Evolutionary conservation across 2,797 vertebrate species (phyloP).

Genomic region (Sebastes diploproa): DNA sequence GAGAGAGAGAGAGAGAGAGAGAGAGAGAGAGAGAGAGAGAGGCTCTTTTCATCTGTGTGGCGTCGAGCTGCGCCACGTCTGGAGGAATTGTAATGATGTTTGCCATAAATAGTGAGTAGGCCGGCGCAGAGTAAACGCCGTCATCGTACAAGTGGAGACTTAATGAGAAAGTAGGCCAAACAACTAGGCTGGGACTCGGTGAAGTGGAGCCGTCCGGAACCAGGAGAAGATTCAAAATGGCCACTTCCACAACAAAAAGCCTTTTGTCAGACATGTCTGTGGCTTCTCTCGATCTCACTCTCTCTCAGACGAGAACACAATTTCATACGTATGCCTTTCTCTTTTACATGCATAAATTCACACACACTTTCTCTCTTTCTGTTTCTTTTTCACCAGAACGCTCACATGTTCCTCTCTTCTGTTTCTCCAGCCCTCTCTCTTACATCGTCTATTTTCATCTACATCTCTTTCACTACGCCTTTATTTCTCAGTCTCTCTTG

Average conservation of each 20-base stretch:
- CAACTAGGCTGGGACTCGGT: conserved; percentile 35
- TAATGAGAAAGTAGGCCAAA: conserved; percentile 53
- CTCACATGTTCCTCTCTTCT: neutral
- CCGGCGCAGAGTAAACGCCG: conserved; percentile 19
- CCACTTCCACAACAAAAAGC: conserved; percentile 75
- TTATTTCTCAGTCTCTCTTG: conserved; percentile 9
- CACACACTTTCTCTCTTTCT: neutral
- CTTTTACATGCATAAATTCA: neutral
- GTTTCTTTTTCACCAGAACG: neutral
- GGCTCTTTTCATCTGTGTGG: neutral
- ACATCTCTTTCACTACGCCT: conserved; percentile 13
- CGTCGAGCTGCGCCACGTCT: neutral
- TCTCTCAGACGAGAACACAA: neutral
- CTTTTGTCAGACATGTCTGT: conserved; percentile 67
- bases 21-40: neutral
- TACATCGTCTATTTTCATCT: conserved; percentile 22
- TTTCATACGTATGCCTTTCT: neutral
- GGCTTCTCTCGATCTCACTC: neutral
- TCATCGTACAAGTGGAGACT: conserved; percentile 25
- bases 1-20: no score
- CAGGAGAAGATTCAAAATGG: conserved; percentile 64
- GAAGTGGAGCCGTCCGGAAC: conserved; percentile 55
- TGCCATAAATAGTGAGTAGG: conserved; percentile 39
- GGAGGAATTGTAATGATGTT: conserved; percentile 26
- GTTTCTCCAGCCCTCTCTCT: neutral